Evolutionary conservation across 1,140 invertebrate genomes (phyloP).

Genomic region (Drosophila pandora): DNA sequence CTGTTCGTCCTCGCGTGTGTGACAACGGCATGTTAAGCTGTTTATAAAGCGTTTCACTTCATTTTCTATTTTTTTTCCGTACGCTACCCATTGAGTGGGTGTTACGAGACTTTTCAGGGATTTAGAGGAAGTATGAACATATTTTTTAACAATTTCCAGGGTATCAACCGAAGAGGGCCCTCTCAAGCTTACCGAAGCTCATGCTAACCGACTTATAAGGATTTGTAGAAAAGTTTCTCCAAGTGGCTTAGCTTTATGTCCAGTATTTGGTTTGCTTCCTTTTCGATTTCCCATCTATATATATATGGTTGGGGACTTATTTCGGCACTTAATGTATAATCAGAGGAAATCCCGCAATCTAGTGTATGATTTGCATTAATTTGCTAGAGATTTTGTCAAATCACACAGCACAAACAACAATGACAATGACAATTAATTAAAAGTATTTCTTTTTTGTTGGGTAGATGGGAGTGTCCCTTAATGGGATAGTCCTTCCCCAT

Average conservation of each 20-base stretch:
- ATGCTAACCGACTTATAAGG: conserved; percentile 28
- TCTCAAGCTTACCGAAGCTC: conserved; percentile 5
- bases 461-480: neutral
- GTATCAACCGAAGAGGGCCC: conserved; percentile 6
- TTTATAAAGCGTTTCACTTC: conserved; percentile 73
- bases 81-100: neutral
- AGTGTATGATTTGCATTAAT: conserved; percentile 57
- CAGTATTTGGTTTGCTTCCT: conserved; percentile 35
- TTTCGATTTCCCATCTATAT: conserved; percentile 34
- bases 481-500: neutral
- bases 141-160: conserved; percentile 1
- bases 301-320: conserved; percentile 9
- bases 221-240: conserved; percentile 44
- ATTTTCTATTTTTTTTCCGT: conserved; percentile 38
- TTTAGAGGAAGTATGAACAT: conserved; percentile 2
- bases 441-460: conserved; percentile 61
- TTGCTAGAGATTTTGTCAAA: conserved; percentile 43
- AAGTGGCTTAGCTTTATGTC: conserved; percentile 60
- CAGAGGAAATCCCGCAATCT: conserved; percentile 15
- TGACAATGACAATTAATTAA: conserved; percentile 79
- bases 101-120: neutral
- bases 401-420: conserved; percentile 57
- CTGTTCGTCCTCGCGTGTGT: conserved; percentile 54
- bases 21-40: conserved; percentile 74
- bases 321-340: conserved; percentile 20